Conservation (phyloP, 2,797 vertebrate species). For the Oreonectes daqikongensis region DNA sequence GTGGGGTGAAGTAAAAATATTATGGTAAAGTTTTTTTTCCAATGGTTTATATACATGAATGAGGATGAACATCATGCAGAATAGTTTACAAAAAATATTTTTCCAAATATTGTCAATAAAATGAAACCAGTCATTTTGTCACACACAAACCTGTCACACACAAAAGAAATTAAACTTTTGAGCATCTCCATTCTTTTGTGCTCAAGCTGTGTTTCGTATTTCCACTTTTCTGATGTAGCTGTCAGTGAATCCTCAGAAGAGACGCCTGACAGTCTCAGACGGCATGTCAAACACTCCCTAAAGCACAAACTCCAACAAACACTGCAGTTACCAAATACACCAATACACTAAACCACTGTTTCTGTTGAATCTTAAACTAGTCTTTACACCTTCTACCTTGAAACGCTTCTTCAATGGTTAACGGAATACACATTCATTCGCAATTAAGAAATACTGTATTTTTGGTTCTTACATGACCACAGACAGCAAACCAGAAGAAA, state of each 20-base stretch:
- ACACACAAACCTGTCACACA: constrained; percentile 18
- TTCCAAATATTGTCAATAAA: neutral
- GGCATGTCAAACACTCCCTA: neutral
- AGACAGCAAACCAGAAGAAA: constrained; percentile 3
- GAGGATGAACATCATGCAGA: neutral
- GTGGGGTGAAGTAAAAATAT: too few relatives aligned
- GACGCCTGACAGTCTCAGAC: neutral
- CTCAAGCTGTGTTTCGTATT: constrained; percentile 8
- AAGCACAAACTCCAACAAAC: constrained; percentile 22
- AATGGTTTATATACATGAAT: too few relatives aligned
- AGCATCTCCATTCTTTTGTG: constrained; percentile 15
- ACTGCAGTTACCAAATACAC: neutral
- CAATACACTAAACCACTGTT: neutral
- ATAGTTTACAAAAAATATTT: neutral
- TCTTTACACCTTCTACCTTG: neutral
- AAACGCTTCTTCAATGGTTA: neutral
- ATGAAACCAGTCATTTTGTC: constrained; percentile 1
- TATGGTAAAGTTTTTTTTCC: too few relatives aligned
- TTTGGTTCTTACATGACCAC: constrained; percentile 4
- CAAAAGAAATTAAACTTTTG: neutral
- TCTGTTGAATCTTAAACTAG: neutral
- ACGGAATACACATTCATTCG: neutral
- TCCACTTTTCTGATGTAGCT: constrained; percentile 22
- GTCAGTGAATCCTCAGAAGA: constrained; percentile 25
- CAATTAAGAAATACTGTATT: neutral